phyloP scores from a whole-genome alignment of 2,113 vertebrate genomes.

The Setophaga petechia region DNA sequence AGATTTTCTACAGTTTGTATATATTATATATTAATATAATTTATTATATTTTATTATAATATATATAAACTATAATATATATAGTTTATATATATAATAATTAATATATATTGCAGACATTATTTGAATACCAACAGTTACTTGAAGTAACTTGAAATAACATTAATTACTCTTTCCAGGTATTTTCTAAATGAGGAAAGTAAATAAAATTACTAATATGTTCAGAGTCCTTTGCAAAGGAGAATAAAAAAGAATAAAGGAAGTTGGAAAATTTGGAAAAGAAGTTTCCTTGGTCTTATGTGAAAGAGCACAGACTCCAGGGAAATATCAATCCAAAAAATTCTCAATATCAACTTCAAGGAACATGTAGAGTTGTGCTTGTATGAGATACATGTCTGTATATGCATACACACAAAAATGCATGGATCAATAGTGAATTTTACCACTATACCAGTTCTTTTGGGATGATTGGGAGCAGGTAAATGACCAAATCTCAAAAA shows the following conservation, averaged over 20 bases:
- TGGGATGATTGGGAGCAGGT: background rate
- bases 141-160: background rate
- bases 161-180: background rate
- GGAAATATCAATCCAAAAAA: background rate
- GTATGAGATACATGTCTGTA: background rate
- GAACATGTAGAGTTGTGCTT: background rate
- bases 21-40: too few species aligned
- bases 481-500: background rate
- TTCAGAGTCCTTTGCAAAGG: background rate
- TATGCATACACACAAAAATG: background rate
- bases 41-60: too few species aligned
- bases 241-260: background rate
- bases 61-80: too few species aligned
- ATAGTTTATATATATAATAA: too few species aligned
- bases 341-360: background rate
- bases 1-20: background rate
- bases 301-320: background rate
- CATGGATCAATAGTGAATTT: background rate
- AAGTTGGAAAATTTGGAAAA: background rate
- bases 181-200: background rate
- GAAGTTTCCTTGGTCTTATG: background rate
- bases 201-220: background rate
- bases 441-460: background rate
- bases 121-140: background rate
- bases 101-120: background rate